These are phyloP conservation scores for Cosmia trapezina DNA, from an alignment of 2,888 invertebrate genomes.

Conservation along the genomic window DNA sequence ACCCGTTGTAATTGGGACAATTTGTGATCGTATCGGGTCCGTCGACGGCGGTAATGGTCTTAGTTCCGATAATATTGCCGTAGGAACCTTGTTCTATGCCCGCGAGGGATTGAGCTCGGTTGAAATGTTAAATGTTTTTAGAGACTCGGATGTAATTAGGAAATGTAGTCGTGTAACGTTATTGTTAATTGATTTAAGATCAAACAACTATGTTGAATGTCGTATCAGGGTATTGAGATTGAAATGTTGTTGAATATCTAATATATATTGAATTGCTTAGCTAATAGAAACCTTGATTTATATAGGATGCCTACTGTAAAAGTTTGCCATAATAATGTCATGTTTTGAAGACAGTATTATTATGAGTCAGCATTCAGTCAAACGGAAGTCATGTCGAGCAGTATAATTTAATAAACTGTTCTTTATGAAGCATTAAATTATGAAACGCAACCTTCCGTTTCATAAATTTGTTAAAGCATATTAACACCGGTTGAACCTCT, in stretches of 20 bases:
- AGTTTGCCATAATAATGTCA: background rate
- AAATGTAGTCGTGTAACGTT: slow-evolving; percentile 4
- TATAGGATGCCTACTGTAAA: background rate
- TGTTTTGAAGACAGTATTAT: background rate
- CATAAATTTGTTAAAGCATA: background rate
- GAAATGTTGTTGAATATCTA: slow-evolving; percentile 8
- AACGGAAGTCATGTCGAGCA: background rate
- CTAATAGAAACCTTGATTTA: slow-evolving; percentile 13
- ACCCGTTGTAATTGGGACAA: slow-evolving; percentile 66
- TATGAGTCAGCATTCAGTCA: no score
- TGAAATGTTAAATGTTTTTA: slow-evolving; percentile 11
- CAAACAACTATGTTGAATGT: background rate
- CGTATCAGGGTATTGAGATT: background rate
- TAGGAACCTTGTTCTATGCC: slow-evolving; percentile 32
- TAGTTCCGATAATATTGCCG: slow-evolving; percentile 25
- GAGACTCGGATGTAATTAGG: slow-evolving; percentile 17
- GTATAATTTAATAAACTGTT: background rate
- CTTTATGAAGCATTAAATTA: background rate
- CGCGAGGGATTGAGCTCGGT: slow-evolving; percentile 24
- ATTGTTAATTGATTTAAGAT: slow-evolving; percentile 34
- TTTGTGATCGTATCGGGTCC: slow-evolving; percentile 64
- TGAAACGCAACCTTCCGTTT: background rate
- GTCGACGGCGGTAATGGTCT: slow-evolving; percentile 48
- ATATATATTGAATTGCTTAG: background rate
- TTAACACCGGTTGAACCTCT: background rate